Evolutionary conservation across 2,888 invertebrate species (phyloP), one percentile per base, ranked within the genome.

Genomic region (Rhaphigaster nebulosa): DNA sequence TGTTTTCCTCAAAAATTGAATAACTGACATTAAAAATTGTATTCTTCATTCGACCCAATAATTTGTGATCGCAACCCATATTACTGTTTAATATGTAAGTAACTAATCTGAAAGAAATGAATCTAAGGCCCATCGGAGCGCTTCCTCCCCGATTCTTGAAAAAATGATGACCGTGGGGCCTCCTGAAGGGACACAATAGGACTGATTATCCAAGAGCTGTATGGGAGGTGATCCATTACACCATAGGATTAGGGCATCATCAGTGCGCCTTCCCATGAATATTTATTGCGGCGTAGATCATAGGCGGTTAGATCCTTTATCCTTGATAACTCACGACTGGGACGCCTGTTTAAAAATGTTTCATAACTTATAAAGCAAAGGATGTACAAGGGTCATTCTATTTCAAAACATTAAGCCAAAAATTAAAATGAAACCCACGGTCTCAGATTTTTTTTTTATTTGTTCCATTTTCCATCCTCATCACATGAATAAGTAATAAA

Each of bases 211-310:
- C 84, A n/a, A 0, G 45, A 84, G 45, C 45, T n/a, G 84, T 84
- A 84, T 84, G 84, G 84, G 84, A 84, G 84, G 84, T 84, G 84
- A 84, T 84, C 84, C 84, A 84, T 84, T 84, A 84, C 84, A 45
- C n/a, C 84, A 84, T 10, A 84, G 84, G 84, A 84, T 84, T 84
- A 84, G 45, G 45, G 84, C 45, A 84, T 84, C 84, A 84, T 84
- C 84, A 84, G 84, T 84, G 45, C 84, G 5, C 3, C 84, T 3
- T 2, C 1, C 84, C 84, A 84, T 84, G 84, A 84, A 84, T 84
- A 84, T 84, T 84, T 84, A 84, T 45, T 50, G 45, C 45, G n/a
- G 26, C 5, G 6, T n/a, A 23, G n/a, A 84, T 41, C 45, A 84
- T 5, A 50, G 84, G 45, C 45, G 84, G 84, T 45, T 45, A 45